Evolutionary conservation across 2,797 vertebrate species (phyloP).

Genomic region (Loris lydekkerianus): DNA sequence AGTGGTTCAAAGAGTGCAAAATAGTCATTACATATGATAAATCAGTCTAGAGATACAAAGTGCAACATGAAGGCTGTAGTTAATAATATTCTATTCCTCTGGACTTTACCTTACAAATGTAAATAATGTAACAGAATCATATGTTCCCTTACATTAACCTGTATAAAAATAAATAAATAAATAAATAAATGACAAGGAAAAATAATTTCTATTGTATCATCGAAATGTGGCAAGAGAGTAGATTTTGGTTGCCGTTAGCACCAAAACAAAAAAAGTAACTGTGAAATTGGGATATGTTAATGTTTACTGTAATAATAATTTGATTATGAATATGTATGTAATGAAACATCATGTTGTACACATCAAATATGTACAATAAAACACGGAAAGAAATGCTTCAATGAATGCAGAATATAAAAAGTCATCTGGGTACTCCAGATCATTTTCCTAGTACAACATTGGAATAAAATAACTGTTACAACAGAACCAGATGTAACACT

Average conservation of each 20-base stretch:
- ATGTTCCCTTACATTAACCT: too few relatives aligned
- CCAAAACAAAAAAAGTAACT: neutral
- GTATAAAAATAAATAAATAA: too few relatives aligned
- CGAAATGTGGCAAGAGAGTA: neutral
- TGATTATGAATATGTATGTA: neutral
- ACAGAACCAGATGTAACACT: neutral
- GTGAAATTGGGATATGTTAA: neutral
- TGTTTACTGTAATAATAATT: neutral
- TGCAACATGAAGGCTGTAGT: neutral
- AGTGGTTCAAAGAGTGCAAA: neutral
- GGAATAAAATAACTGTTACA: neutral
- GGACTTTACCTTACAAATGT: too few relatives aligned
- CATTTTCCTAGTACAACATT: neutral
- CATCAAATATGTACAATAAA: neutral
- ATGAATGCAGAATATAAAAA: constrained; percentile 9
- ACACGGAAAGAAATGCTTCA: neutral
- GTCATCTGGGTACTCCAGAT: neutral
- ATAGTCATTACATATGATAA: neutral
- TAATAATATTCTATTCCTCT: neutral
- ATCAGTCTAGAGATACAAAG: neutral
- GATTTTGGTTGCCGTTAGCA: neutral
- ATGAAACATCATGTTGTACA: neutral
- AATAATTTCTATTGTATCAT: neutral
- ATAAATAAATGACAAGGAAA: too few relatives aligned
- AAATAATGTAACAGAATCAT: too few relatives aligned